Percentiles rank a stretch among this genome's conserved stretches.
These are phyloP conservation scores for Leptatherina wallacei DNA, from an alignment of 2,797 vertebrate species.

Conservation along the genomic window DNA sequence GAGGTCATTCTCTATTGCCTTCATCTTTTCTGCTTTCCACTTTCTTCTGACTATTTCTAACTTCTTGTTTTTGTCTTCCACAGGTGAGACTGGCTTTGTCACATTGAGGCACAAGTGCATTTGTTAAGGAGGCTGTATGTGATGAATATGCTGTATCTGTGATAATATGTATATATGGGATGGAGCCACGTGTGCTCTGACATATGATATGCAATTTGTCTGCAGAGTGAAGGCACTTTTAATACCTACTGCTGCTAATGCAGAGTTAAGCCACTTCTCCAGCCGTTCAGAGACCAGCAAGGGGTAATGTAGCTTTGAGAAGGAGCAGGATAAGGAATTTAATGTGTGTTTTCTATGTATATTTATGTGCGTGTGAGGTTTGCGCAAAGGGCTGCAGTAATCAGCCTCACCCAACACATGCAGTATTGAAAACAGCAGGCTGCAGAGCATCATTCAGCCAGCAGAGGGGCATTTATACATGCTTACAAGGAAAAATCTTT, in stretches of 20 bases:
- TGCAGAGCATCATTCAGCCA: conserved; percentile 42
- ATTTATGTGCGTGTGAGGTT: conserved; percentile 22
- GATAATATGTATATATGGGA: conserved; percentile 7
- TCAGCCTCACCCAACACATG: conserved; percentile 48
- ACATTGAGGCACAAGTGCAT: conserved; percentile 25
- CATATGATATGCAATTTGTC: conserved; percentile 35
- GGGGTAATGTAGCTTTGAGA: conserved; percentile 45
- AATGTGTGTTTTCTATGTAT: conserved; percentile 33
- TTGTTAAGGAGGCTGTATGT: conserved; percentile 24
- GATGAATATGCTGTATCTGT: conserved; percentile 22
- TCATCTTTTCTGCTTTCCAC: conserved; percentile 51
- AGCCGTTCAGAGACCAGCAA: conserved; percentile 38
- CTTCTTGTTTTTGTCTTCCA: conserved; percentile 60
- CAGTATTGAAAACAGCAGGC: conserved; percentile 29
- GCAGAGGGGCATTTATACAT: conserved; percentile 37
- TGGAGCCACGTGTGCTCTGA: conserved; percentile 6
- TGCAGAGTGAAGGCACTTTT: conserved; percentile 33
- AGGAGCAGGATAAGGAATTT: conserved; percentile 38
- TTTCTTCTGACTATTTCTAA: conserved; percentile 50
- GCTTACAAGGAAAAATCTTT: background rate
- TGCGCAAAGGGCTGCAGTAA: conserved; percentile 57
- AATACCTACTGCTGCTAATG: conserved; percentile 36
- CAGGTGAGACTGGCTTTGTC: conserved; percentile 60
- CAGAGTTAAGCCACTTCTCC: conserved; percentile 37
- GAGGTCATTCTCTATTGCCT: conserved; percentile 61